Base-by-base conservation (phyloP, 1,140 invertebrate genomes). In the Neelides sp. region DNA sequence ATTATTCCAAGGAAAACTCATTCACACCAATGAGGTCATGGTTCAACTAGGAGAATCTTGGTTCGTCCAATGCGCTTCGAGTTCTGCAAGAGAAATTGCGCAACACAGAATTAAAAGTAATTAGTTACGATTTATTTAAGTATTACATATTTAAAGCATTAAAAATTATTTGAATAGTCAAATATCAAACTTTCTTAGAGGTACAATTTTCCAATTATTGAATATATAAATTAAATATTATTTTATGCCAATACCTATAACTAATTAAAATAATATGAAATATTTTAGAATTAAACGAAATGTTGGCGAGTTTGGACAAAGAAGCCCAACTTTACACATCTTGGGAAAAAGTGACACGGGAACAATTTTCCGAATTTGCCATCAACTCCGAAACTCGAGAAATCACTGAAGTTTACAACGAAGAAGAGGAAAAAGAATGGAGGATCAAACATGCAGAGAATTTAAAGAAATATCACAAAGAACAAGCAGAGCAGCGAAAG, bases 11-110 rank as follows among this genome's bases (percentile, higher is more conserved):
- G 82, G 80, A 22, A 72, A 75, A 61, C 62, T 84, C 24, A 71
- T 74, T 17, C 79, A 84, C 54, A 83, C 81, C 1, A 84, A 83
- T 68, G 80, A 83, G 68, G 71, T 83, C 17, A 62, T 79, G 34
- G 76, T 78, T 23, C 69, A 74, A 3, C 62, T 83, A 8, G 81
- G 82, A 23, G 78, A 80, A 55, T 77, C 78, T 54, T 83, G 78
- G 65, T 84, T 84, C 70, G 75, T 71, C 12, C 80, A 83, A 56
- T 71, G 77, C 40, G 79, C 77, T 34, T 72, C 77, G 4, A 70
- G 73, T 54, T 73, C 82, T 61, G 78, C 81, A 1, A 63, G 63
- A n/a, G 73, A 71, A 20, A 73, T 84, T 41, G 75, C 75, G 44
- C 64, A 74, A 34, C 68, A 79, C 26, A 71, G 79, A 65, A 71